These are phyloP conservation scores for Umimayanthus kanabou DNA, from an alignment of 92 coral and sea anemone species.

Conservation along the genomic window DNA sequence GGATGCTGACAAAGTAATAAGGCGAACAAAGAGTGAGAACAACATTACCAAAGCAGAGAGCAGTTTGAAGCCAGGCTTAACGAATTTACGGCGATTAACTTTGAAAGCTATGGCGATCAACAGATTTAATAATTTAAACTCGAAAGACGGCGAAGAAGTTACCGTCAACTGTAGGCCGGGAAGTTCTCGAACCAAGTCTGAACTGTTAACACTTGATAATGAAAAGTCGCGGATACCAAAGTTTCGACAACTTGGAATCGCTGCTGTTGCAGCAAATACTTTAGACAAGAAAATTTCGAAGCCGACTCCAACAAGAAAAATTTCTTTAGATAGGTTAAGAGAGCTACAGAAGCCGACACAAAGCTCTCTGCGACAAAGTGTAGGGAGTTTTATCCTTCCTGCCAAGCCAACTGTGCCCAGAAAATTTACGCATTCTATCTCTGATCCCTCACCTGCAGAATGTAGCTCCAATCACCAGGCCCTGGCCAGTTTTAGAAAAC, in stretches of 20 bases:
- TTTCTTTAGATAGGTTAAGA: constrained; percentile 31
- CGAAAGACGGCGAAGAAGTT: not conserved
- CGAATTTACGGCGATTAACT: constrained; percentile 1
- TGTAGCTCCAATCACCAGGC: not conserved
- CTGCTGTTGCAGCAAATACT: constrained; percentile 5
- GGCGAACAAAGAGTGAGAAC: not conserved
- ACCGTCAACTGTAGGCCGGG: not conserved
- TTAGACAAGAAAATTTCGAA: not conserved
- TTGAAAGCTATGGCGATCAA: not conserved
- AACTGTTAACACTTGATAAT: not conserved
- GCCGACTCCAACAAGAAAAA: constrained; percentile 23
- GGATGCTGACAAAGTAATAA: not conserved
- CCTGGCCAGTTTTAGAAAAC: constrained; percentile 19
- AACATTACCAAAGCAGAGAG: not conserved
- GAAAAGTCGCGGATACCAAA: not conserved
- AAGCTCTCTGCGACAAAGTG: constrained; percentile 44
- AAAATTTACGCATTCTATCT: not conserved
- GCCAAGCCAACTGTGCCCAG: not conserved
- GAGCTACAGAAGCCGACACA: constrained; percentile 55
- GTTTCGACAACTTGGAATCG: constrained; percentile 22
- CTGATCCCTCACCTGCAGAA: not conserved
- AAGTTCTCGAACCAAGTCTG: not conserved
- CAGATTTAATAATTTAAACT: not conserved
- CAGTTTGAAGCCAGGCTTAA: not conserved
- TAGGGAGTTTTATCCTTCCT: not conserved